Evolutionary conservation across 2,113 vertebrate species (phyloP), one percentile per base, ranked within the genome.

Genomic region (Leiothrix lutea): DNA sequence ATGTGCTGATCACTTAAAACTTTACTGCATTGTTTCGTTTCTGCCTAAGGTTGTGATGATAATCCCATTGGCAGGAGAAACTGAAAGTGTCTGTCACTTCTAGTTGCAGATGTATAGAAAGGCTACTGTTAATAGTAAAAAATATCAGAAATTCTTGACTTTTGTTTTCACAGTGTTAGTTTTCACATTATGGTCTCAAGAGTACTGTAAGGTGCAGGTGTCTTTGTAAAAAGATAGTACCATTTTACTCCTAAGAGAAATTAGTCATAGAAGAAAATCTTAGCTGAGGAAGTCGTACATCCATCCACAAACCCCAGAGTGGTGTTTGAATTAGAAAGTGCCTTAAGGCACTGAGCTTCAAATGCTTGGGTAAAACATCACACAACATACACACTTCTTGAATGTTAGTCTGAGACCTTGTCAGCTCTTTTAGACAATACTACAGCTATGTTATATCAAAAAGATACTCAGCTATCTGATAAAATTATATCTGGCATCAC

Each of bases 221-320:
- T 70, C 58, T 80, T 82, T 75, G 16, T 94, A 54, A 92, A 80
- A 94, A 33, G 60, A 73, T 42, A 57, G 65, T 70, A 85, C 17
- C 4, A 28, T 57, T 72, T 80, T 87, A 73, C 54, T 88, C 66
- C 25, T 50, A 64, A 67, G 31, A 64, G 70, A 69, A 81, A 81
- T 83, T 82, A 87, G 56, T 90, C 70, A 73, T 20, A 84, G 80
- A 44, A 90, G 77, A 88, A 94, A 90, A 86, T 82, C 81, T 58
- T 72, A 54, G 44, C 62, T 80, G 61, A 60, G 28, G 31, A 79
- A 66, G 36, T 60, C 48, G 36, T 45, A 61, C 44, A 88, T 61
- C 62, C n/a, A 42, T 71, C 62, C 62, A 42, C 38, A 91, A 77
- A 87, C 35, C 8, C 18, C 71, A 77, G 20, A 9, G 7, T 54